Evolutionary conservation across 2,888 invertebrate species (phyloP), one percentile per base, ranked within the genome.

Genomic region (Acanthoscelides obtectus): DNA sequence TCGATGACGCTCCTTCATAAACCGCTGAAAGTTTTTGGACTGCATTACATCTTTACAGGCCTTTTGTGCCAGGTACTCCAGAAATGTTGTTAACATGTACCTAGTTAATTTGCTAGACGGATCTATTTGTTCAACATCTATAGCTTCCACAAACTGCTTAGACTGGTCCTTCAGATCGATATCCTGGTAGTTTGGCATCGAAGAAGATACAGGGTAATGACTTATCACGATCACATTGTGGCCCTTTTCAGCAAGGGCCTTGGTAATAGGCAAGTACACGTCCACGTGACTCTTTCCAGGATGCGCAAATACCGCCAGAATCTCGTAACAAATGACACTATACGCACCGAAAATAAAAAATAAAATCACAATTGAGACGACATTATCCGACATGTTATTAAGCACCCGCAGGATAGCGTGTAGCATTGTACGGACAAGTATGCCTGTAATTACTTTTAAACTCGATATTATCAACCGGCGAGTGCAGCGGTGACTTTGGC

Each of bases 201-300:
- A 84, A 68, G 85, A 81, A 17, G 86, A 83, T 27, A 87, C 85
- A 0, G 90, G 89, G 74, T 90, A 92, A 80, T 90, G 88, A 8
- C 92, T 91, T 66, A 93, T 87, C 4, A 92, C 90, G 0, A 91
- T 92, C 0, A 93, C 82, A 73, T 90, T 87, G 79, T 94, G 92
- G 0, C 92, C 93, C 71, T 88, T 87, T 25, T 82, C 84, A 0
- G 89, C 89, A 69, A 93, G 81, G 77, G 88, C 90, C 68, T 86
- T 87, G 69, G 93, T 80, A 69, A 91, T 85, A 0, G 90, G 88
- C 78, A 87, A 87, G 79, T 90, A 91, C 25, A 91, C 89, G 22
- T 89, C 86, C 78, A 92, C 92, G 81, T 93, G 93, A 73, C 93
- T 93, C 78, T 89, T 91, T 0, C 92, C 92, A 17, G 88, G 86